Evolutionary conservation across 2,888 invertebrate genomes (phyloP).

Genomic region (Eupithecia centaureata): DNA sequence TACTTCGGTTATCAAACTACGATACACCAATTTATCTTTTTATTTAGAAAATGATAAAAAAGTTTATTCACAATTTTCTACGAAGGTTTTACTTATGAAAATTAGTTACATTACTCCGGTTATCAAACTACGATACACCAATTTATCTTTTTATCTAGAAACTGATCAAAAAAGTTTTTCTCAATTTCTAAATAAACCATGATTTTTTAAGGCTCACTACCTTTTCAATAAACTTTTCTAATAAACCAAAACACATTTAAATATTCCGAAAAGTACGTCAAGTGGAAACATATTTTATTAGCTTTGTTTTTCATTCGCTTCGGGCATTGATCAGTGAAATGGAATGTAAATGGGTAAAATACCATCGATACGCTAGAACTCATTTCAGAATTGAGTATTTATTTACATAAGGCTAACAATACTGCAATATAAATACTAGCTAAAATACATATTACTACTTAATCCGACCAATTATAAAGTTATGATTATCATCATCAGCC

Average conservation of each 20-base stretch:
- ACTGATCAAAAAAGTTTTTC: background rate
- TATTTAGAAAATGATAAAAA: background rate
- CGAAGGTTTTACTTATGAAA: too few species aligned
- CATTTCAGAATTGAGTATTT: background rate
- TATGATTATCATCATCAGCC: too few species aligned
- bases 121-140: too few species aligned
- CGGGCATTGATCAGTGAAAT: slow-evolving; percentile 7
- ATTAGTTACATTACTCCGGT: too few species aligned
- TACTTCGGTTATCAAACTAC: too few species aligned
- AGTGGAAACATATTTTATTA: slow-evolving; percentile 10
- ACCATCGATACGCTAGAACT: background rate
- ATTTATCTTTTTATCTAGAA: background rate
- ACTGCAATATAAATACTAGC: background rate
- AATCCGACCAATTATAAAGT: background rate
- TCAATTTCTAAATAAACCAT: background rate
- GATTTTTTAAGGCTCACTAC: background rate
- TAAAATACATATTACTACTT: background rate
- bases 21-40: background rate
- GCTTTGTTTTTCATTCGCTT: slow-evolving; percentile 18
- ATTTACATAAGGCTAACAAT: background rate
- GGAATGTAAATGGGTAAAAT: slow-evolving; percentile 10
- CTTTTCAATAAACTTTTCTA: slow-evolving; percentile 6
- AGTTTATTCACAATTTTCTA: too few species aligned
- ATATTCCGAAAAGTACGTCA: slow-evolving; percentile 8
- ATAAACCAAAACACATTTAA: slow-evolving; percentile 3